Base-by-base conservation (phyloP, 2,888 invertebrate species). In the Cheilosia urbana region DNA sequence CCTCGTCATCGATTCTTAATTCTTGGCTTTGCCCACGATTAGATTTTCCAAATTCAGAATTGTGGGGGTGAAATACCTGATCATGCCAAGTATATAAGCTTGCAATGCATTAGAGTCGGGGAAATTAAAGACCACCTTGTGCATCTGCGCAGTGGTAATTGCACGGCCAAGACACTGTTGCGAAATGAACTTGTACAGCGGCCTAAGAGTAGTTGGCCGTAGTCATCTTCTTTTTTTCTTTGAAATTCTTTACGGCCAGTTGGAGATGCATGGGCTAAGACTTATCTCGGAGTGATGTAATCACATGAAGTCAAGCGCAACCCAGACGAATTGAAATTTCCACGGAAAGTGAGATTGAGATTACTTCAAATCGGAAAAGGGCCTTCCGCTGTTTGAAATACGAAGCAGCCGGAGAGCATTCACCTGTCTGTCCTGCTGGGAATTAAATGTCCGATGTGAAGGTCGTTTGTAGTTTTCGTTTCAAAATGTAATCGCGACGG, bases 261-360 rank as follows among this genome's bases (percentile, higher is more conserved):
- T 30, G 55, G 37, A 71, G 47, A 17, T 47, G 17, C 47, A 45
- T 60, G 30, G 51, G 45, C 63, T n/a, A n/a, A n/a, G n/a, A n/a
- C n/a, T 45, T 53, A 62, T 21, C 19, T 13, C 2, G 21, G 21
- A 5, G 13, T 63, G 68, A 69, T 78, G 83, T 63, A 83, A 78
- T 73, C 68, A 11, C 60, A 21, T 69, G 58, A 83, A 78, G 78
- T 78, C 73, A 83, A 83, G 68, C 78, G 57, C 42, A 66, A 45
- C 72, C 49, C 13, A 55, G 27, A 47, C 62, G 45, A 73, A 78
- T 83, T 68, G 11, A 47, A 21, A 63, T 68, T 53, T 60, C 53
- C 21, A 66, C 77, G 62, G 55, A 57, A 73, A 60, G 51, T 57
- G 57, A 27, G 53, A 77, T 78, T 51, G 57, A 27, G 53, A 77